Conservation (phyloP, 2,113 vertebrate species). For the Macrotus californicus region DNA sequence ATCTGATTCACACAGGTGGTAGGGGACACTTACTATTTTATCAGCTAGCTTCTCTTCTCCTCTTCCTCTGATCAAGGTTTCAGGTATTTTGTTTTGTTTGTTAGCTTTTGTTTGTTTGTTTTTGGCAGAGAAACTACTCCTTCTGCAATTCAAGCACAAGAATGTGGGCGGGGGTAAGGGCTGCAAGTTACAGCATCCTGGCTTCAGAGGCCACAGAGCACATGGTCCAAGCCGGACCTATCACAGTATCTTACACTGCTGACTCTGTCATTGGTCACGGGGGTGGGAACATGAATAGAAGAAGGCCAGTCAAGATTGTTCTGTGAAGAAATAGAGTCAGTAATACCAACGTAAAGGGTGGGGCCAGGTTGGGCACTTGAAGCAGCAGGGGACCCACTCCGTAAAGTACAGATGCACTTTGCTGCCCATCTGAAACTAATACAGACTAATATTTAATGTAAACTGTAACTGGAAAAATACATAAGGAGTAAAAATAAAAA, state of each 20-base stretch:
- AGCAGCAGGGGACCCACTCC: not conserved
- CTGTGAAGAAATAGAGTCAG: not conserved
- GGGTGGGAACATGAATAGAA: not conserved
- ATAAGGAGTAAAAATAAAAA: not conserved
- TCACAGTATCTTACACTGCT: not conserved
- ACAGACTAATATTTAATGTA: not conserved
- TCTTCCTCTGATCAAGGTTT: not conserved
- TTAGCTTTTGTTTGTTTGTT: not conserved
- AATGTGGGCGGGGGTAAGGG: not conserved
- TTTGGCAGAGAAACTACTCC: not conserved
- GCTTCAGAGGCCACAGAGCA: not conserved
- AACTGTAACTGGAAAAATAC: not conserved
- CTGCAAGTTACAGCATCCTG: not conserved
- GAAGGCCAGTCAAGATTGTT: not conserved
- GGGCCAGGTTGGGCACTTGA: not conserved
- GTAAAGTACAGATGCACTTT: not conserved
- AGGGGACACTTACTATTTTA: not conserved
- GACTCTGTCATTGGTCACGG: not conserved
- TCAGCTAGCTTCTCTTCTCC: not conserved
- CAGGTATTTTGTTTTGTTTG: not conserved
- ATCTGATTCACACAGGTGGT: not conserved
- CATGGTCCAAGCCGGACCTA: not conserved
- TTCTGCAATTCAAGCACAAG: not conserved
- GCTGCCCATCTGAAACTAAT: not conserved
- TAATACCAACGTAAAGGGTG: not conserved